Conservation (phyloP, 2,888 invertebrate species). For the Trichopria drosophilae region DNA sequence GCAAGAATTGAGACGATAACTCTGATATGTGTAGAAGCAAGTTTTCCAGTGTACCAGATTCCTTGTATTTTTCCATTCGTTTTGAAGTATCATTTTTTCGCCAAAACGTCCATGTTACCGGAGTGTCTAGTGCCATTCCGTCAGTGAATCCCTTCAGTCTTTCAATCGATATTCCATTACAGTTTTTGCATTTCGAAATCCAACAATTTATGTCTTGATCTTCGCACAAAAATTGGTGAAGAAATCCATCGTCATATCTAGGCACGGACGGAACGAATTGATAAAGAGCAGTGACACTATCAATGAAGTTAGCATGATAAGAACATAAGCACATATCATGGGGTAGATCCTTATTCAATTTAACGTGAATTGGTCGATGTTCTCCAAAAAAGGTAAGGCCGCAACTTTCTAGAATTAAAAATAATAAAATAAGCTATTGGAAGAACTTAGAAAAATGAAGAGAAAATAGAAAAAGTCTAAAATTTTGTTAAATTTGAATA, state of each 20-base stretch:
- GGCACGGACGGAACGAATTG: neutral
- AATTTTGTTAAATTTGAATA: too few species aligned
- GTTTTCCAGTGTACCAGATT: neutral
- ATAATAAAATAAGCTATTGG: too few species aligned
- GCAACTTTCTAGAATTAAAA: too few species aligned
- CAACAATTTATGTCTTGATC: slow-evolving; percentile 5
- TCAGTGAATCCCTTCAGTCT: too few species aligned
- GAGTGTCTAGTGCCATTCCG: too few species aligned
- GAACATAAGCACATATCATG: slow-evolving; percentile 7
- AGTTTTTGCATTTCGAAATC: neutral
- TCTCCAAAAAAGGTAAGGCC: neutral
- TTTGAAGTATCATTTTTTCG: neutral
- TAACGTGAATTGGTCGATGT: neutral
- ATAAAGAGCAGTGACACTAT: neutral
- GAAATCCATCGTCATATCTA: slow-evolving; percentile 4
- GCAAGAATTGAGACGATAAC: neutral
- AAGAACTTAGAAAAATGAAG: too few species aligned
- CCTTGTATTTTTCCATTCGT: neutral
- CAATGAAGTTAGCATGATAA: slow-evolving; percentile 7
- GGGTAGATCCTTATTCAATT: slow-evolving; percentile 3
- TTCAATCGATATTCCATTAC: too few species aligned
- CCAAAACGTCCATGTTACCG: too few species aligned
- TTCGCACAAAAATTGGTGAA: neutral
- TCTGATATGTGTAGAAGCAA: neutral
- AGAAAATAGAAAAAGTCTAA: too few species aligned